Evolutionary conservation across 2,113 vertebrate species (phyloP), one percentile per base, ranked within the genome.

Genomic region (Cinclus mexicanus): DNA sequence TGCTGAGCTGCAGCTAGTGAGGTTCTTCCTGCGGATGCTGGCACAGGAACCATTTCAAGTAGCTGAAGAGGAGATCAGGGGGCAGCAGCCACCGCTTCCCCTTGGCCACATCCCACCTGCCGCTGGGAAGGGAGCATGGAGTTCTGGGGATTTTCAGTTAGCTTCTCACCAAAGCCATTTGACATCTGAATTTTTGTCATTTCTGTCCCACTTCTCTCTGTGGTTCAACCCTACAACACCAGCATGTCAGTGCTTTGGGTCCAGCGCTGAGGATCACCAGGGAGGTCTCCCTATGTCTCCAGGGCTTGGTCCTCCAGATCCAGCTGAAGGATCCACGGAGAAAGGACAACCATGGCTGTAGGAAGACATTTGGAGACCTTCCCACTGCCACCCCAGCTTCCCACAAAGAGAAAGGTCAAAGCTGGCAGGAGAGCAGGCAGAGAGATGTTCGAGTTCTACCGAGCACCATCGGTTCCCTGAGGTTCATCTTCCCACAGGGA

Each of bases 81-180:
- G 9, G 41, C 69, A 42, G 70, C 83, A 44, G 82, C 65, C 25
- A 28, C 67, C 0, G 8, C 83, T 55, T 29, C 33, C 16, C 35
- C 53, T 37, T 0, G 2, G 44, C 50, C 46, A 74, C 69, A 47
- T 69, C 26, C 6, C 9, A 12, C 44, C 64, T 41, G 4, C 42
- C 16, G 77, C 24, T 17, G 13, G 8, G 28, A 26, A 39, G 12
- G 44, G 22, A 50, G 33, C 0, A 0, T 2, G 1, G 8, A 15
- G 12, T 17, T 50, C 11, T 63, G 37, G 63, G 46, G 9, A 52
- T 77, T 59, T 37, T 17, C 44, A 31, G 25, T 8, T 26, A 17
- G 9, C 25, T 60, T 77, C 72, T 60, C 46, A 68, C 17, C 67
- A 59, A 68, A 76, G 44, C 44, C 53, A 33, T 12, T 8, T 44